Evolutionary conservation across 1,140 invertebrate species (phyloP).

Genomic region (Drosophila oshimai): DNA sequence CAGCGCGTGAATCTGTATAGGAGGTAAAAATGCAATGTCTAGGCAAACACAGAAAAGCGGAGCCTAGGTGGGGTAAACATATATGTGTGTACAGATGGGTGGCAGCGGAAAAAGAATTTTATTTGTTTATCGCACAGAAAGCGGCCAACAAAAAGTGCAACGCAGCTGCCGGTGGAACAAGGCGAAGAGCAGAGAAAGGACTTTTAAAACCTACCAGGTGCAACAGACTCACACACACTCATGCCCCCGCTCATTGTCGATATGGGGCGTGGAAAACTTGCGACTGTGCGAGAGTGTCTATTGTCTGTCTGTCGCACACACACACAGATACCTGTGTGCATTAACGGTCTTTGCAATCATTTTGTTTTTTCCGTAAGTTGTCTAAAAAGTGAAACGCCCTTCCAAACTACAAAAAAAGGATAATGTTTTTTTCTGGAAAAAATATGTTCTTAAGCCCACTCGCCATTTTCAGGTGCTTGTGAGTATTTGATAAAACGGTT

Average conservation of each 20-base stretch:
- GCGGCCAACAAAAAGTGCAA: constrained; percentile 70
- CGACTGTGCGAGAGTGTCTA: constrained; percentile 12
- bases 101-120: constrained; percentile 34
- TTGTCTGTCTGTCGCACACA: constrained; percentile 40
- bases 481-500: too few species aligned
- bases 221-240: constrained; percentile 31
- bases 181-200: constrained; percentile 5
- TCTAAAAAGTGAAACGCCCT: constrained; percentile 46
- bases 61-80: constrained; percentile 2
- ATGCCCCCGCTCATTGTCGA: constrained; percentile 59
- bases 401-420: not conserved
- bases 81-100: not conserved
- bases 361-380: constrained; percentile 34
- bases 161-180: constrained; percentile 44
- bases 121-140: constrained; percentile 69
- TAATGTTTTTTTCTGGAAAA: too few species aligned
- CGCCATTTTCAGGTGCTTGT: too few species aligned
- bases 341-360: constrained; percentile 18
- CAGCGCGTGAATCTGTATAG: constrained; percentile 63
- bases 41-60: constrained; percentile 40
- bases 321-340: constrained; percentile 4
- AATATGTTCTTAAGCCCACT: too few species aligned
- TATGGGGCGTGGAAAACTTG: constrained; percentile 36
- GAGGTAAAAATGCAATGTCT: constrained; percentile 66
- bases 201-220: constrained; percentile 28